phyloP scores from a whole-genome alignment of 2,797 vertebrate genomes.

The Picus viridis region DNA sequence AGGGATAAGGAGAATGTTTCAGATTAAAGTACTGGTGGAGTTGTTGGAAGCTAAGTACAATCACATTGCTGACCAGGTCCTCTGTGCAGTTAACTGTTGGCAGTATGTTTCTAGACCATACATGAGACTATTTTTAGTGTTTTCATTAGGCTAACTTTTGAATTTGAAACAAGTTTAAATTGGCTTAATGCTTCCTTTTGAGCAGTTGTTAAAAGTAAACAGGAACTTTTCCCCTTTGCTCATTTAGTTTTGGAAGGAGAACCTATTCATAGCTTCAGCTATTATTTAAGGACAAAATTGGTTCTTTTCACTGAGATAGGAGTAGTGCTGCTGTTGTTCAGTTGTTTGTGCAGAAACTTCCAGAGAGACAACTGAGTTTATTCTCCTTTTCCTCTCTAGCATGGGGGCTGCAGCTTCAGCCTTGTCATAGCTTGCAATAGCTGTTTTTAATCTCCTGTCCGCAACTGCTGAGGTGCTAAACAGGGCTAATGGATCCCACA shows the following conservation, averaged over 20 bases:
- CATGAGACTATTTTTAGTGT: background rate
- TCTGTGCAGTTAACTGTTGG: background rate
- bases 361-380: constrained; percentile 15
- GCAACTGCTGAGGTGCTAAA: constrained; percentile 48
- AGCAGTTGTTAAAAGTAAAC: constrained; percentile 15
- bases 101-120: background rate
- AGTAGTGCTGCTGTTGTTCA: background rate
- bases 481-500: constrained; percentile 32
- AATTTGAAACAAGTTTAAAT: constrained; percentile 6
- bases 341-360: constrained; percentile 33
- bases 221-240: constrained; percentile 13
- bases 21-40: background rate
- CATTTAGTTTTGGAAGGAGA: constrained; percentile 28
- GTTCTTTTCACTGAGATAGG: background rate
- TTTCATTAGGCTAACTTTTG: background rate
- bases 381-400: constrained; percentile 6
- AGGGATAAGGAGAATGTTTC: background rate
- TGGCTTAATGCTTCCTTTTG: constrained; percentile 16
- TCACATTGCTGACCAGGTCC: background rate
- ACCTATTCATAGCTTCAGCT: constrained; percentile 6
- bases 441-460: background rate
- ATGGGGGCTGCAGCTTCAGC: background rate
- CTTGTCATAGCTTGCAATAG: constrained; percentile 3
- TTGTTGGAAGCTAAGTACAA: background rate
- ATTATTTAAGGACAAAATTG: constrained; percentile 8